Percentiles rank a stretch among this genome's conserved stretches.
Conservation (phyloP, 1,140 invertebrate species). For the Pectinophora gossypiella region DNA sequence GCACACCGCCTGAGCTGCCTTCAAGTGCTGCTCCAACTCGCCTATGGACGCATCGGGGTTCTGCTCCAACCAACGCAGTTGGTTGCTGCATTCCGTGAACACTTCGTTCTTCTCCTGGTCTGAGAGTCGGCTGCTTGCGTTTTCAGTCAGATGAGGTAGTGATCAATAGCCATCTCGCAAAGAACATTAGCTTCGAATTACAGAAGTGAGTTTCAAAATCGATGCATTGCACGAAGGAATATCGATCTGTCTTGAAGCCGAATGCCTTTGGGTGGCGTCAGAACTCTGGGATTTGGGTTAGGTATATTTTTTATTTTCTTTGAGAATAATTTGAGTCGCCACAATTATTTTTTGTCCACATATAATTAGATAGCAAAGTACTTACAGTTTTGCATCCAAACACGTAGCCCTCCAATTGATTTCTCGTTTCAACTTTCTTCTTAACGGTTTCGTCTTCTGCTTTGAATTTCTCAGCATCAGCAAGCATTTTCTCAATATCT, state of each 20-base stretch:
- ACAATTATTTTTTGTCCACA: too few relatives aligned
- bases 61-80: constrained; percentile 77
- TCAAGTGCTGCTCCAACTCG: constrained; percentile 85
- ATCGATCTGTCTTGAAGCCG: too few relatives aligned
- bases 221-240: neutral
- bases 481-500: constrained; percentile 94
- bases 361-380: neutral
- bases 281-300: too few relatives aligned
- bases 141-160: constrained; percentile 73
- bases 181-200: neutral
- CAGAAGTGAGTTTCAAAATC: neutral
- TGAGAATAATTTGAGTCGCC: too few relatives aligned
- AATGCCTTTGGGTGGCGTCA: too few relatives aligned
- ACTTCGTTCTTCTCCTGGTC: constrained; percentile 79
- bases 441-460: constrained; percentile 81
- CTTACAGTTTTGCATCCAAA: constrained; percentile 85
- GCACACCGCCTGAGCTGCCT: constrained; percentile 83
- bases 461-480: constrained; percentile 84
- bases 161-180: neutral
- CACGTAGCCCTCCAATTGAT: constrained; percentile 89
- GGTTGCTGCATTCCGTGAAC: constrained; percentile 75
- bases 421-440: constrained; percentile 82
- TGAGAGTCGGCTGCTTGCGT: constrained; percentile 78
- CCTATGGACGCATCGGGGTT: constrained; percentile 84
- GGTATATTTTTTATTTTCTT: too few relatives aligned